phyloP scores from a whole-genome alignment of 2,888 invertebrate genomes.

The Rhamphomyia laevipes region DNA sequence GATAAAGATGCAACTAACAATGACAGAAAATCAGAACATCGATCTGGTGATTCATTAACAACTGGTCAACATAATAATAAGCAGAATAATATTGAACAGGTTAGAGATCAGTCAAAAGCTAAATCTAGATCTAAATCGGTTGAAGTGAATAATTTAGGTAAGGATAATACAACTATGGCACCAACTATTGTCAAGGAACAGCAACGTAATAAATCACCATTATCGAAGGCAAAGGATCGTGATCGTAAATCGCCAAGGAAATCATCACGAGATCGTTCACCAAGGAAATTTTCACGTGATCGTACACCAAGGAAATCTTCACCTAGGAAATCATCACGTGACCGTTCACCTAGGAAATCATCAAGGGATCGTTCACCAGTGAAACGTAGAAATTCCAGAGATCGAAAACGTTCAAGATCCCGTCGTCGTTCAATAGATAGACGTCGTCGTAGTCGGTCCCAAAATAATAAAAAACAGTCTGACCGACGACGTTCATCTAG shows the following conservation, averaged over 20 bases:
- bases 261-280: slow-evolving; percentile 26
- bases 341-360: slow-evolving; percentile 16
- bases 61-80: slow-evolving; percentile 12
- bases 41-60: slow-evolving; percentile 16
- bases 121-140: slow-evolving; percentile 36
- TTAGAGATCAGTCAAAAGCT: slow-evolving; percentile 26
- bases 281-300: slow-evolving; percentile 27
- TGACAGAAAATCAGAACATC: neutral
- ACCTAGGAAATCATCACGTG: slow-evolving; percentile 25
- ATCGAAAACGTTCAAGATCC: slow-evolving; percentile 23
- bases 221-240: slow-evolving; percentile 26
- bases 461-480: slow-evolving; percentile 18
- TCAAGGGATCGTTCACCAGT: slow-evolving; percentile 22
- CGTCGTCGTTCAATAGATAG: slow-evolving; percentile 16
- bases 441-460: slow-evolving; percentile 20
- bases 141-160: slow-evolving; percentile 21
- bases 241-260: slow-evolving; percentile 21
- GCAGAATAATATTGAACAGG: slow-evolving; percentile 21
- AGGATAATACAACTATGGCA: slow-evolving; percentile 6
- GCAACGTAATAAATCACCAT: slow-evolving; percentile 24
- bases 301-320: slow-evolving; percentile 18
- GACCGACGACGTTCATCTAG: slow-evolving; percentile 21
- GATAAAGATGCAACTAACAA: slow-evolving; percentile 17
- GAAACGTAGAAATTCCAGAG: slow-evolving; percentile 21
- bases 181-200: slow-evolving; percentile 10